Conservation (phyloP, 2,888 invertebrate genomes). For the Sesia bembeciformis region DNA sequence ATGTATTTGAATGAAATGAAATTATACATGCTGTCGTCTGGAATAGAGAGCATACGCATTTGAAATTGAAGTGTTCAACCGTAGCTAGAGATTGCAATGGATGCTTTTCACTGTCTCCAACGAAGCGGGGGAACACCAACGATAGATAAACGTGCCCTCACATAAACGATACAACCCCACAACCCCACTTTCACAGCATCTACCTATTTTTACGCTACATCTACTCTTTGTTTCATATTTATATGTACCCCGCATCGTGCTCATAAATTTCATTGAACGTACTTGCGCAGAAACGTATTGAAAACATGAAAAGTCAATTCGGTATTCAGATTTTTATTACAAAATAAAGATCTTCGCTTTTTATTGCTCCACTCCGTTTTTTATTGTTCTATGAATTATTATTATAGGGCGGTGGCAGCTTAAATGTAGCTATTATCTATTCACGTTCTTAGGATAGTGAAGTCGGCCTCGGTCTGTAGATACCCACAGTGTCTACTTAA, state of each 20-base stretch:
- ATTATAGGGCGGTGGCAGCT: no score
- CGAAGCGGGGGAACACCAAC: conserved; percentile 40
- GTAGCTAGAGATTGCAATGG: conserved; percentile 44
- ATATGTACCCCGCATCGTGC: conserved; percentile 15
- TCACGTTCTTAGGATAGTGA: no score
- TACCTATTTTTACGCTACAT: background rate
- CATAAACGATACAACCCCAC: conserved; percentile 2
- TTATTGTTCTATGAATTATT: no score
- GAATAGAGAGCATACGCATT: background rate
- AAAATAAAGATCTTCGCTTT: background rate
- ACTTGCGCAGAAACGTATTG: conserved; percentile 18
- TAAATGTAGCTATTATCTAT: no score
- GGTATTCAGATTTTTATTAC: background rate
- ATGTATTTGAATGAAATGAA: no score
- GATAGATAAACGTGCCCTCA: conserved; percentile 14
- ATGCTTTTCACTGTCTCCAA: conserved; percentile 44
- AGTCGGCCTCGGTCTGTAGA: no score
- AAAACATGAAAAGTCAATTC: conserved; percentile 19
- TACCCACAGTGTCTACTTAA: no score
- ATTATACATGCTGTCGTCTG: no score
- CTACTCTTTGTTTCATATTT: conserved; percentile 12
- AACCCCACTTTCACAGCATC: conserved; percentile 4
- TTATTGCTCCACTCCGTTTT: background rate
- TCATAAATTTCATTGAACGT: conserved; percentile 23
- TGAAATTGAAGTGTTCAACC: conserved; percentile 42